Conservation (phyloP, 23 tunicate species). For the Styela plicata region DNA sequence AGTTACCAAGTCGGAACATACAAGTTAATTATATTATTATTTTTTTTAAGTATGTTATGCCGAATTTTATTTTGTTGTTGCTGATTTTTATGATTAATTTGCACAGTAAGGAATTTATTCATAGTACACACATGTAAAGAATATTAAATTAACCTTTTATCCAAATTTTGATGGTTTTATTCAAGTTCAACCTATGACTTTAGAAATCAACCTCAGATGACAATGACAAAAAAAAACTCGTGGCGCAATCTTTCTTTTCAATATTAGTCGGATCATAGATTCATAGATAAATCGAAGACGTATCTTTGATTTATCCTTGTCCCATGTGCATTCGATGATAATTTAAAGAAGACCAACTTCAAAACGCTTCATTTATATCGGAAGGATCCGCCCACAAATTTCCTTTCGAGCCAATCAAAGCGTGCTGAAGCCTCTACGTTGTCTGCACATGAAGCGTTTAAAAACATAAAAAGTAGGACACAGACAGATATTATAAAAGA, state of each 20-base stretch:
- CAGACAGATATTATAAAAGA: no score
- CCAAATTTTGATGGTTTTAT: no score
- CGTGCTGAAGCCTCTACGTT: neutral
- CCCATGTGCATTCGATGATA: neutral
- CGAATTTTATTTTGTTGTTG: no score
- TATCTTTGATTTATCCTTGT: neutral
- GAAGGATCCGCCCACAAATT: neutral
- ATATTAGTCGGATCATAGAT: no score
- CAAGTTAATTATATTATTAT: no score
- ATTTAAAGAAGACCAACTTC: neutral
- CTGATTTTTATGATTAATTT: no score
- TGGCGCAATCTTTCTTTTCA: no score
- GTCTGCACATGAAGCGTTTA: neutral
- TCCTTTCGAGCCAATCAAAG: neutral
- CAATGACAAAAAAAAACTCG: neutral
- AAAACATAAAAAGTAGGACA: no score
- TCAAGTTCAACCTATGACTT: neutral
- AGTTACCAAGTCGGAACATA: no score
- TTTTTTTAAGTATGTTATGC: no score
- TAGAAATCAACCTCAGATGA: neutral
- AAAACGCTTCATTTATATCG: neutral
- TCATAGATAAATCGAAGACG: neutral
- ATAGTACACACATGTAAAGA: neutral
- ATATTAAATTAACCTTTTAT: neutral
- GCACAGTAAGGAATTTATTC: no score